A percentile compares a stretch with the other conserved stretches of the same genome.
Conservation (phyloP, 2,113 vertebrate species). For the Zapus hudsonius region DNA sequence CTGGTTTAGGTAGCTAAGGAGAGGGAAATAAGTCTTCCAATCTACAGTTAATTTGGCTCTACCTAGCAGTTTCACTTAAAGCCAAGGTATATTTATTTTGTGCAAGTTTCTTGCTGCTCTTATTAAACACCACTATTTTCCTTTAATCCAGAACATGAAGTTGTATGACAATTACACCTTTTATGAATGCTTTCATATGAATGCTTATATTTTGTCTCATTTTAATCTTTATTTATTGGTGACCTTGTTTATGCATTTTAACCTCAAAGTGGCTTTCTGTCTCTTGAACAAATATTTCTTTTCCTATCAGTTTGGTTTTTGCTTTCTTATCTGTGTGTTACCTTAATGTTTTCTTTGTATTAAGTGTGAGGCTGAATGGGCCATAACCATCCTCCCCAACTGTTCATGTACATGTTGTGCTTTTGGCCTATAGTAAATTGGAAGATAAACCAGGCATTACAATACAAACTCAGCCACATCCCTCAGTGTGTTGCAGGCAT, state of each 20-base stretch:
- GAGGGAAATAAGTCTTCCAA: neutral
- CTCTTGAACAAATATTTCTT: neutral
- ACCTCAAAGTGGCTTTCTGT: neutral
- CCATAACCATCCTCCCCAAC: neutral
- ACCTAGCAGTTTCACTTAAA: neutral
- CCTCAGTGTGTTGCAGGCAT: neutral
- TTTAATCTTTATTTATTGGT: conserved; percentile 6
- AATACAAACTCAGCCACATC: neutral
- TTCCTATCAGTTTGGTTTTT: conserved; percentile 32
- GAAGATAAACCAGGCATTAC: neutral
- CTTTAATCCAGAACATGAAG: neutral
- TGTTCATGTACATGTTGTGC: neutral
- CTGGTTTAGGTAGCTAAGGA: conserved; percentile 3
- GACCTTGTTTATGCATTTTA: neutral
- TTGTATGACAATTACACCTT: neutral
- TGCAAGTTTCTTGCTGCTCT: neutral
- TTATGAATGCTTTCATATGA: neutral
- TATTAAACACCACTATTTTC: neutral
- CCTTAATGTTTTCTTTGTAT: conserved; percentile 11
- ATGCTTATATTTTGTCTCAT: neutral
- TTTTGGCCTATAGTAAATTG: neutral
- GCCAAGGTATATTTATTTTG: neutral
- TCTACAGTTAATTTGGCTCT: neutral
- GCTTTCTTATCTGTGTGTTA: neutral
- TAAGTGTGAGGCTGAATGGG: neutral